Base-by-base conservation (phyloP, 92 coral and sea anemone genomes). In the Actinernus sp. region DNA sequence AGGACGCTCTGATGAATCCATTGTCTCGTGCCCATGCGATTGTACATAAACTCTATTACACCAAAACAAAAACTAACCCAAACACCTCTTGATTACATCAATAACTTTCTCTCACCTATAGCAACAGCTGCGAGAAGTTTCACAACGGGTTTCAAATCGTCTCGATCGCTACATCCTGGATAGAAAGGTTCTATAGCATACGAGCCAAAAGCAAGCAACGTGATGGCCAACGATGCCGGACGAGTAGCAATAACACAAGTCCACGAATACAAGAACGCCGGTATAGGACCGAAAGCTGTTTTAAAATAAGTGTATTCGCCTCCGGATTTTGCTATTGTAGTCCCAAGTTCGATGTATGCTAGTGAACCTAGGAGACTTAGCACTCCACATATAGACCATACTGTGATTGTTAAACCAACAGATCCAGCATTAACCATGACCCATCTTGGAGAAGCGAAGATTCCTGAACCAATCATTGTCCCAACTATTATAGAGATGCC, bases 71-170 rank as follows among this genome's bases (percentile, higher is more conserved):
- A n/a, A n/a, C n/a, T n/a, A n/a, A n/a, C n/a, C n/a, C n/a, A n/a
- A n/a, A n/a, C n/a, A n/a, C n/a, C n/a, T n/a, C n/a, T n/a, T n/a
- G n/a, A n/a, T n/a, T n/a, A n/a, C n/a, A n/a, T n/a, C n/a, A n/a
- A n/a, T n/a, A n/a, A n/a, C n/a, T n/a, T n/a, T n/a, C n/a, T n/a
- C 95, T 82, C 66, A 93, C 98, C 98, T 10, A 93, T 89, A 14
- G 98, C 98, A 8, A 80, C 51, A 5, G 98, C 98, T 6, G 98
- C 96, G 16, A 93, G 56, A 26, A 93, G 74, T 48, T 93, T 93
- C 2, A 93, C 86, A 19, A 79, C 68, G 2, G 76, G 85, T 13
- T 74, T 71, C 22, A 93, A 65, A 34, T 93, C 96, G n/a, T n/a
- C n/a, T n/a, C n/a, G n/a, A 11, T 65, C 83, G 3, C 82, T 87